Evolutionary conservation across 1,140 invertebrate genomes (phyloP), one percentile per base, ranked within the genome.

Genomic region (Heliconius hewitsoni): DNA sequence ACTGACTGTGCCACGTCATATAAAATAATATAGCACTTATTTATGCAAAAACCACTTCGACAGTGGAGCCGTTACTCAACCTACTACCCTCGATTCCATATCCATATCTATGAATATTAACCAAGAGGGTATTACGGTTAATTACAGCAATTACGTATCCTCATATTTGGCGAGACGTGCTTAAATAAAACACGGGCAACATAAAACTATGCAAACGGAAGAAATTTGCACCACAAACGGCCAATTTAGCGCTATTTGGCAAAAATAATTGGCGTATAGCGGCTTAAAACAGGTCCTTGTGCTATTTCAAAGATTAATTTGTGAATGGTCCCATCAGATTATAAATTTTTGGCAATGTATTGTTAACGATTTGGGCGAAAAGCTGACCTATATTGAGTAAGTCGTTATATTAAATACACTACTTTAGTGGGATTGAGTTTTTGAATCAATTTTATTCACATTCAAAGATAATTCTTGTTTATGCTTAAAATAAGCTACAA

Each of bases 211-310:
- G 78, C 79, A 79, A 83, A 84, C 85, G 88, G 90, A 90, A 91
- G 87, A 74, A 86, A 90, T 90, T 89, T 78, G 60, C 83, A 52
- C 86, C 83, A 75, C 86, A 91, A 93, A 92, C 88, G 85, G 87
- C 86, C 87, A 89, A 92, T 92, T 93, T 93, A 85, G 82, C 82
- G 89, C 89, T 89, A 92, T 93, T 92, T 92, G 90, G 86, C 91
- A 92, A 90, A 93, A 90, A 91, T 92, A 92, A 93, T 92, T 91
- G 92, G 88, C 85, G 83, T 82, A 86, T 82, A 79, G 83, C 81
- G 82, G 81, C 85, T 80, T 82, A 79, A 79, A 86, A 85, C 86
- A 87, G 87, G 83, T 89, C 86, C 91, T 91, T 88, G 85, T 83
- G 81, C 83, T 78, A 88, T 91, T 89, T 83, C 78, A 81, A 82